Conservation (phyloP, 64 coral and sea anemone species). For the Montipora foliosa region DNA sequence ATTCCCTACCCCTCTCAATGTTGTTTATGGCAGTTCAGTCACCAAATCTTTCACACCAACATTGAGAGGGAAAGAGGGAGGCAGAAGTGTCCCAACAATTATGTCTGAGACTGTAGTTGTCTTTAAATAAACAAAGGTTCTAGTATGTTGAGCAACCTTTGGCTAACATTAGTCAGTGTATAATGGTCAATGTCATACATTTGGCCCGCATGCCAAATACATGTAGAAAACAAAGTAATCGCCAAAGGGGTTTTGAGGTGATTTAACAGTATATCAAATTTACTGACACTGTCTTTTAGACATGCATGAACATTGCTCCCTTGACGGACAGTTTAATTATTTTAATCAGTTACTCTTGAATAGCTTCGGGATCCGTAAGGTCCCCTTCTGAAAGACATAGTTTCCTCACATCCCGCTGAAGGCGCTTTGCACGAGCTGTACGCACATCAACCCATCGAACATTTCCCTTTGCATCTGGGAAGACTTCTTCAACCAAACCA, state of each 20-base stretch:
- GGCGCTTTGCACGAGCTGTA: not conserved
- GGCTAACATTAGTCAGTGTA: not conserved
- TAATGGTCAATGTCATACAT: not conserved
- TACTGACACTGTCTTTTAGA: not conserved
- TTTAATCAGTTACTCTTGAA: not conserved
- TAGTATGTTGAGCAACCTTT: not conserved
- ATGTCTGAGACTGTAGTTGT: not conserved
- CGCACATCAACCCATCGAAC: not conserved
- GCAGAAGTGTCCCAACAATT: too few species aligned
- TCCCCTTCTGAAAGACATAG: not conserved
- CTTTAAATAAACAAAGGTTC: conserved; percentile 1
- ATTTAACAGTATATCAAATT: not conserved
- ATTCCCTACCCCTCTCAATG: too few species aligned
- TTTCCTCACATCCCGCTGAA: not conserved
- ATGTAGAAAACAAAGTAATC: not conserved
- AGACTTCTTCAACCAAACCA: not conserved
- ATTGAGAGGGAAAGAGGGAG: too few species aligned
- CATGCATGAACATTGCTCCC: not conserved
- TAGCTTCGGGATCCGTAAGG: not conserved
- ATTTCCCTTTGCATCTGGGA: not conserved
- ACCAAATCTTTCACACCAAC: too few species aligned
- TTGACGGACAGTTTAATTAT: not conserved
- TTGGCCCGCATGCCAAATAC: not conserved
- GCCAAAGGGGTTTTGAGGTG: not conserved
- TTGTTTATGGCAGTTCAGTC: too few species aligned